Percentiles rank a stretch among this genome's conserved stretches.
Evolutionary conservation across 1,140 invertebrate species (phyloP).

Genomic region (Dendroctonus ponderosae): DNA sequence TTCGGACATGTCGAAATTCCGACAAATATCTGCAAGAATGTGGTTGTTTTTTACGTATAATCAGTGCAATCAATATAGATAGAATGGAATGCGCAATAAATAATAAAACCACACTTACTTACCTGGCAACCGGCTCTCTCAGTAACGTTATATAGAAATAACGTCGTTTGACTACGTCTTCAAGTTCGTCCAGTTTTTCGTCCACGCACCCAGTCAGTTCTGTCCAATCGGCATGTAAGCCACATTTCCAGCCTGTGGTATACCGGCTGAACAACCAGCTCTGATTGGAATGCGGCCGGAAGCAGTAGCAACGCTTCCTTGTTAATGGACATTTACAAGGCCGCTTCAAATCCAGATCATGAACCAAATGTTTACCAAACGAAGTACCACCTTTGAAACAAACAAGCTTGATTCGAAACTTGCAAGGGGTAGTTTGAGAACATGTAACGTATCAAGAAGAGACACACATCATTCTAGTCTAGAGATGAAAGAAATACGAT

Average conservation of each 20-base stretch:
- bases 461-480: too few species aligned
- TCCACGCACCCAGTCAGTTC: conserved; percentile 90
- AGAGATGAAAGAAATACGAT: too few species aligned
- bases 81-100: background rate
- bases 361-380: conserved; percentile 91
- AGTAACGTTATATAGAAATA: conserved; percentile 97
- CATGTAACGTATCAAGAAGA: background rate
- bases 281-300: conserved; percentile 84
- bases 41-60: background rate
- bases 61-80: background rate
- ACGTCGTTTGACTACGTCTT: conserved; percentile 75
- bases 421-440: background rate
- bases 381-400: conserved; percentile 72
- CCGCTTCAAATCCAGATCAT: conserved; percentile 84
- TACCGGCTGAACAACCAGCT: conserved; percentile 98
- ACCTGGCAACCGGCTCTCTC: conserved; percentile 78
- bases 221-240: conserved; percentile 97
- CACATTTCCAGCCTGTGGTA: conserved; percentile 98
- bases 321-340: conserved; percentile 81
- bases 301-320: conserved; percentile 89
- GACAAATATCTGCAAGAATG: conserved; percentile 44
- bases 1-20: conserved; percentile 75
- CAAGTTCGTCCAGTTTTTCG: conserved; percentile 80
- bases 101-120: conserved; percentile 22
- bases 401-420: too few species aligned